Conservation (phyloP, 1,140 invertebrate genomes). For the Paraescarpia echinospica region DNA sequence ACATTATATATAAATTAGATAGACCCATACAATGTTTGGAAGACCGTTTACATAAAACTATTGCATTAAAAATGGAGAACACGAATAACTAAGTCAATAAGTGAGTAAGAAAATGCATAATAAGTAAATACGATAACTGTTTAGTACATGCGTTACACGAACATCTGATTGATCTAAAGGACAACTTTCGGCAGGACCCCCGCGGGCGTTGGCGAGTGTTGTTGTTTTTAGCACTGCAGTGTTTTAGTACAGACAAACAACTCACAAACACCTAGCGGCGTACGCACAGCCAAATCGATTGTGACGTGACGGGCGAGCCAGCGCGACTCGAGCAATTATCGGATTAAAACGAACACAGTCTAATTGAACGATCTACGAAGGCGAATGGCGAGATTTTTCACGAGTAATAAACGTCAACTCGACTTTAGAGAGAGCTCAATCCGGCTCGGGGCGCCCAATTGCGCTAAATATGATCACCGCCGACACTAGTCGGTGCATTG, state of each 20-base stretch:
- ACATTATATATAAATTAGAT: too few relatives aligned
- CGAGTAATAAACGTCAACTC: conserved; percentile 5
- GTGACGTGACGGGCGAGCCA: background rate
- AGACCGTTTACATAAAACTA: too few relatives aligned
- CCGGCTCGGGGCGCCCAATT: background rate
- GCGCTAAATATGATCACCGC: background rate
- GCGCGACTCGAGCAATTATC: background rate
- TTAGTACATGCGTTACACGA: too few relatives aligned
- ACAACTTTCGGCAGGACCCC: background rate
- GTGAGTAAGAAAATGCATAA: too few relatives aligned
- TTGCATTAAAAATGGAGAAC: too few relatives aligned
- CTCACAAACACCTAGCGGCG: background rate
- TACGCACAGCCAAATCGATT: background rate
- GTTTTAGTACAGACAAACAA: background rate
- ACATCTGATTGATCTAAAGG: background rate
- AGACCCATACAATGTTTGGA: too few relatives aligned
- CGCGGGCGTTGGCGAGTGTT: background rate
- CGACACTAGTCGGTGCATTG: background rate
- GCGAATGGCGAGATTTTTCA: background rate
- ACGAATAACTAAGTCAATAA: too few relatives aligned
- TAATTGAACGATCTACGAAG: background rate
- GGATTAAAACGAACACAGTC: background rate
- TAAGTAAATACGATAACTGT: too few relatives aligned
- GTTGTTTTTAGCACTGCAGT: background rate
- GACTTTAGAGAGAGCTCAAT: background rate